Evolutionary conservation across 2,888 invertebrate genomes (phyloP).

Genomic region (Tinea pellionella): DNA sequence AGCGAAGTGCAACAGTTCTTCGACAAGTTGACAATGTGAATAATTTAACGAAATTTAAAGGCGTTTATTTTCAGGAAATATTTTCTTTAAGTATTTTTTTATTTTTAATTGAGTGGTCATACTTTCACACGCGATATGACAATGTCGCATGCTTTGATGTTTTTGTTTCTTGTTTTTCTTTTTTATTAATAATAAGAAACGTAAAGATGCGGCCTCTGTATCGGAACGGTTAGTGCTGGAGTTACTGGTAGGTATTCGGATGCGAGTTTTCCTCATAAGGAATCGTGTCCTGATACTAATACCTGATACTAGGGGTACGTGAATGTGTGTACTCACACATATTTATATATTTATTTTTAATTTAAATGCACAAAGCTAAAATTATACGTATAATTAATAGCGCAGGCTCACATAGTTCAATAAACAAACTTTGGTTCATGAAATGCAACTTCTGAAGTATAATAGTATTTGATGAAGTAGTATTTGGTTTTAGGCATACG

Average conservation of each 20-base stretch:
- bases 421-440: background rate
- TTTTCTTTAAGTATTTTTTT: background rate
- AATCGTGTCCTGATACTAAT: too few relatives aligned
- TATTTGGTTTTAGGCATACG: constrained; percentile 5
- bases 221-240: too few relatives aligned
- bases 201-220: too few relatives aligned
- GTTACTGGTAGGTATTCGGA: too few relatives aligned
- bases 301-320: too few relatives aligned
- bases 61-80: constrained; percentile 1
- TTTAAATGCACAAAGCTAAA: too few relatives aligned
- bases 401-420: background rate
- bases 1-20: background rate
- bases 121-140: background rate
- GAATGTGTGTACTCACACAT: too few relatives aligned
- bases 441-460: background rate
- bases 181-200: too few relatives aligned
- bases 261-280: too few relatives aligned
- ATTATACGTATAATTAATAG: too few relatives aligned
- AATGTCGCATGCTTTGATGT: background rate
- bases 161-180: background rate
- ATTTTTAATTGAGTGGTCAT: background rate
- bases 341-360: too few relatives aligned
- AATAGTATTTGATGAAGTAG: background rate
- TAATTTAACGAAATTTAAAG: background rate
- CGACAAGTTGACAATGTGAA: background rate